Evolutionary conservation across 2,113 vertebrate species (phyloP).

Genomic region (Origma solitaria): DNA sequence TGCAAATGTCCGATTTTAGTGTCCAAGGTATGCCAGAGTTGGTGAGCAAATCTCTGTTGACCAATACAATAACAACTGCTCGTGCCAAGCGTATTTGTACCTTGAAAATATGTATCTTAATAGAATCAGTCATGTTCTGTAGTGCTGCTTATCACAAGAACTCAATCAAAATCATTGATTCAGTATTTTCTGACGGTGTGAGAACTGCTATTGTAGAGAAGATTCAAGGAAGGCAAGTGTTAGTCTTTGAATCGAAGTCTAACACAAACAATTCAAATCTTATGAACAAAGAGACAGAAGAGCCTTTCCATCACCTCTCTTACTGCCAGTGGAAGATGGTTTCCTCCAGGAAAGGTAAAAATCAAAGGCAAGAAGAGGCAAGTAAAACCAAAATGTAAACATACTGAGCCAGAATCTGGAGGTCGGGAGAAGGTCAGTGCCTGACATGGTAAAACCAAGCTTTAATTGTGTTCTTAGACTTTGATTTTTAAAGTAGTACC

Average conservation of each 20-base stretch:
- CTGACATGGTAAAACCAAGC: neutral
- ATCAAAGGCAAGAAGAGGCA: slow-evolving; percentile 25
- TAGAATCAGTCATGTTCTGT: neutral
- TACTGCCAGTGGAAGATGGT: neutral
- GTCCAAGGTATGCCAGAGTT: neutral
- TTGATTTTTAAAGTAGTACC: neutral
- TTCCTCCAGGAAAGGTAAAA: slow-evolving; percentile 9
- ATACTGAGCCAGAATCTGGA: neutral
- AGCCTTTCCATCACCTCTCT: neutral
- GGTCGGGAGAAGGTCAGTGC: neutral
- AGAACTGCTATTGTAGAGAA: neutral
- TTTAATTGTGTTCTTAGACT: neutral
- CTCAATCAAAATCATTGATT: neutral
- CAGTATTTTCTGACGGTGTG: neutral
- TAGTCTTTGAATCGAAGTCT: neutral
- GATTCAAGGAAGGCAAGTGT: neutral
- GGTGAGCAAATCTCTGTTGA: neutral
- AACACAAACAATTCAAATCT: neutral
- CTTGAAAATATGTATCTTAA: neutral
- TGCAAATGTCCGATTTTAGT: neutral
- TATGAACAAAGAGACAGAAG: neutral
- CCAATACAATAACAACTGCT: neutral
- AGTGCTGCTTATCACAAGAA: neutral
- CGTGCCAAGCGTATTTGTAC: neutral
- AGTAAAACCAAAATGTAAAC: slow-evolving; percentile 5